Percentiles rank a stretch among this genome's conserved stretches.
Conservation (phyloP, 2,797 vertebrate species). For the Agapornis canus region DNA sequence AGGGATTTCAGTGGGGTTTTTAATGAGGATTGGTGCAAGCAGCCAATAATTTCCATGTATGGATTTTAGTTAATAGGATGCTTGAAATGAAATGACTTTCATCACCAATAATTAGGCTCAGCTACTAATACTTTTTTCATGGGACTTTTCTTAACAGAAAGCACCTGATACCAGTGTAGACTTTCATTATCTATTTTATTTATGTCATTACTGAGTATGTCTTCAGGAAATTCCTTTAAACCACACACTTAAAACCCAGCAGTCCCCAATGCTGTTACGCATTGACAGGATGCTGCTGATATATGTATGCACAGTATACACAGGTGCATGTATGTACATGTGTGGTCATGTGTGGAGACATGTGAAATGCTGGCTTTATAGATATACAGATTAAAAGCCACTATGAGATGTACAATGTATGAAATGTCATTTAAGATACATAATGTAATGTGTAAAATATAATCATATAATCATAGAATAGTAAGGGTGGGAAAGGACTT, state of each 20-base stretch:
- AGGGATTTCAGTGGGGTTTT: constrained; percentile 58
- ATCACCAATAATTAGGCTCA: constrained; percentile 47
- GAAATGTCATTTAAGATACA: background rate
- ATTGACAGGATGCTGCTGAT: background rate
- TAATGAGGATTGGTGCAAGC: constrained; percentile 57
- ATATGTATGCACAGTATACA: background rate
- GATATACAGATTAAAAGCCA: background rate
- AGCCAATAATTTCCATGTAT: constrained; percentile 63
- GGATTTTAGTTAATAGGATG: constrained; percentile 75
- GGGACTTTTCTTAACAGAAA: constrained; percentile 6
- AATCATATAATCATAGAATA: background rate
- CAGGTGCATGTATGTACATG: background rate
- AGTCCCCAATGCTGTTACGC: background rate
- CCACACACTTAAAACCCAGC: background rate
- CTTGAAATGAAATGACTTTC: constrained; percentile 65
- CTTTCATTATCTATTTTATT: background rate
- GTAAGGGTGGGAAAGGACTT: background rate
- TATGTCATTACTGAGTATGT: background rate
- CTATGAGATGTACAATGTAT: background rate
- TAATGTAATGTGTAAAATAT: background rate
- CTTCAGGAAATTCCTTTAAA: constrained; percentile 25
- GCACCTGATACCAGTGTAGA: background rate
- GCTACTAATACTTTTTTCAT: constrained; percentile 9
- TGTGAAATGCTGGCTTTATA: background rate
- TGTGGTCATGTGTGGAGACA: background rate